A percentile compares a stretch with the other conserved stretches of the same genome.
Conservation (phyloP, 2,113 vertebrate species). For the Beaufortia kweichowensis region DNA sequence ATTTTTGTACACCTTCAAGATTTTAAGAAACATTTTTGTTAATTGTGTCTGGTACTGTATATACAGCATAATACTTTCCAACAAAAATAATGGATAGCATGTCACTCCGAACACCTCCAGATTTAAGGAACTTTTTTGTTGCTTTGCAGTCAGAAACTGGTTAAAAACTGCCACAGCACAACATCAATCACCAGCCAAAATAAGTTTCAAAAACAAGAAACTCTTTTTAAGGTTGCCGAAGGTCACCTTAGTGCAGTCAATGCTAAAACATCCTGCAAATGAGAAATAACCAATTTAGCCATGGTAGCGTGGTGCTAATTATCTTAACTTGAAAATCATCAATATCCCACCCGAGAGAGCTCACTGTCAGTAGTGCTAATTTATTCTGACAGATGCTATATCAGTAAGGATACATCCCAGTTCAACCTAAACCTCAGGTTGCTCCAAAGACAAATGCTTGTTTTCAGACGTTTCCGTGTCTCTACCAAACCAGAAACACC, state of each 20-base stretch:
- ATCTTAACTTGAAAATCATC: conserved; percentile 5
- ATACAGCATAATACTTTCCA: too few relatives aligned
- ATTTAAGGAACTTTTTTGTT: too few relatives aligned
- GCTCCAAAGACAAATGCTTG: neutral
- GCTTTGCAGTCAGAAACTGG: neutral
- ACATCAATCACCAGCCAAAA: neutral
- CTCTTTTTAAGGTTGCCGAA: conserved; percentile 8
- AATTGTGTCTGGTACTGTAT: too few relatives aligned
- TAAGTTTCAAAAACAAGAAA: neutral
- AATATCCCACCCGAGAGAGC: conserved; percentile 37
- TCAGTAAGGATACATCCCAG: neutral
- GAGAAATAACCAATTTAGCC: conserved; percentile 34
- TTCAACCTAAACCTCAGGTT: neutral
- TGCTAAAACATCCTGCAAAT: conserved; percentile 25
- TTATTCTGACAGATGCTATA: conserved; percentile 19
- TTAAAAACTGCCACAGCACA: neutral
- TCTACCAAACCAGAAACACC: neutral
- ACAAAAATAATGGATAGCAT: too few relatives aligned
- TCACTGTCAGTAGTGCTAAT: conserved; percentile 12
- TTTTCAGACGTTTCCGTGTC: neutral
- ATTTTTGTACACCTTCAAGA: too few relatives aligned
- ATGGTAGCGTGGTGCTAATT: conserved; percentile 1
- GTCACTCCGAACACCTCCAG: too few relatives aligned
- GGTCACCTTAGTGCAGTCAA: conserved; percentile 15
- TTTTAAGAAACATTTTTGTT: too few relatives aligned